Evolutionary conservation across 2,888 invertebrate species (phyloP), one percentile per base, ranked within the genome.

Genomic region (Thymelicus lineola): DNA sequence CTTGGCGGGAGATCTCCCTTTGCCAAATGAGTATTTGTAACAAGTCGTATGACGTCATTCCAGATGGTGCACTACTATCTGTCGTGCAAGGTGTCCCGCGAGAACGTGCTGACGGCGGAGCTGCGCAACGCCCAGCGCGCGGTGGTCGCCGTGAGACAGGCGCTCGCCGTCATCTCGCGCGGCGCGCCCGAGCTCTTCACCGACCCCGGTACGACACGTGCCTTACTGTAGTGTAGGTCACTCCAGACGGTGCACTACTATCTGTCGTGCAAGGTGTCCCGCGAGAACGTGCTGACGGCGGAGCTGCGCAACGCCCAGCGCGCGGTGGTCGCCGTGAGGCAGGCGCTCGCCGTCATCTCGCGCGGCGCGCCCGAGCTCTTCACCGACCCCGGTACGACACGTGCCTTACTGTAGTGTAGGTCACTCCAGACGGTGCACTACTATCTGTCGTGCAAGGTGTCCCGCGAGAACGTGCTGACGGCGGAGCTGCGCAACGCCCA

Each of bases 21-120:
- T 36, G 36, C 36, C 5, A 36, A 6, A 36, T 4, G 6, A 6
- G 9, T 38, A 38, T 38, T 38, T 38, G 38, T 36, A n/a, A 55
- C 55, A 28, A 45, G 6, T 35, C 7, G 20, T 55, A 14, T 62
- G 0, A 65, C 38, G 0, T 45, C 4, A 28, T 71, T 59, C 0
- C 83, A 96, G 90, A 95, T 96, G 76, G 94, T 97, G 72, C 94
- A 96, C 78, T 97, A 97, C 88, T 98, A 98, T 89, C 95, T 97
- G 65, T 96, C 96, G 81, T 98, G 98, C 92, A 97, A 97, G 84
- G 95, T 96, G 76, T 96, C 96, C 0, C 95, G 96, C 55, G 93
- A 93, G 85, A 96, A 96, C 73, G 97, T 97, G 2, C 96, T 98
- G 81, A 97, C 97, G n/a, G 96, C 97, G 74, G 95, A 97, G 74